These are phyloP conservation scores for Mythimna ferrago DNA, from an alignment of 2,888 invertebrate species.

Conservation along the genomic window DNA sequence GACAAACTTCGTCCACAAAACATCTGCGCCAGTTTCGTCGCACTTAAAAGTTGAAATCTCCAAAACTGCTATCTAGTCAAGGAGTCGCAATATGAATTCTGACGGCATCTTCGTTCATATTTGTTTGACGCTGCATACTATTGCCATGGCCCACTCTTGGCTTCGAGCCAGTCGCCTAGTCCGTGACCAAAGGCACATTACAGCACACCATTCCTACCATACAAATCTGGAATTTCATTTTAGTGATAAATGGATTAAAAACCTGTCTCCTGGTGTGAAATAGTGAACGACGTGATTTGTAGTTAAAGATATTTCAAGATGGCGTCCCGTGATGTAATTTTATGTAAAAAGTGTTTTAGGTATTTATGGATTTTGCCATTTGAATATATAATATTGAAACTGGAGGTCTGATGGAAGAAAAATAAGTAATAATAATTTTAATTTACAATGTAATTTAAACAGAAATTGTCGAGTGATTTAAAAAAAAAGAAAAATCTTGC, in stretches of 20 bases:
- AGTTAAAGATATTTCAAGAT: conserved; percentile 40
- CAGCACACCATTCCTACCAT: conserved; percentile 57
- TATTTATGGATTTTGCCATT: conserved; percentile 38
- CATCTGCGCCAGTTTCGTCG: conserved; percentile 19
- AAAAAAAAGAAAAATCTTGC: not conserved
- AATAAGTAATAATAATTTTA: conserved; percentile 7
- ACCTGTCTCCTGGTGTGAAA: conserved; percentile 61
- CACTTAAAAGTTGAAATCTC: conserved; percentile 20
- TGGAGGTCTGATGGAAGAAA: conserved; percentile 4
- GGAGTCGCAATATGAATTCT: conserved; percentile 48
- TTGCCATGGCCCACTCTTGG: conserved; percentile 58
- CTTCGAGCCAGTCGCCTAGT: conserved; percentile 63
- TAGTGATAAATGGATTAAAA: conserved; percentile 75
- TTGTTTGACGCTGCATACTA: conserved; percentile 61
- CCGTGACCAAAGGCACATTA: conserved; percentile 64
- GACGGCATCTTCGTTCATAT: conserved; percentile 48
- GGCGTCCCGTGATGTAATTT: conserved; percentile 19
- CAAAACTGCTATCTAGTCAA: conserved; percentile 26
- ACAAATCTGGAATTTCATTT: conserved; percentile 66
- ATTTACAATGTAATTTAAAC: conserved; percentile 11
- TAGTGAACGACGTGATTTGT: conserved; percentile 58
- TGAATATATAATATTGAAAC: conserved; percentile 19
- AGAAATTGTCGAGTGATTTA: conserved; percentile 1
- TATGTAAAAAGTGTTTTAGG: conserved; percentile 25
- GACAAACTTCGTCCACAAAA: conserved; percentile 35